These are phyloP conservation scores for Oopsacas minuta DNA, from an alignment of 37 sponge, comb jelly and placozoan species.

Conservation along the genomic window DNA sequence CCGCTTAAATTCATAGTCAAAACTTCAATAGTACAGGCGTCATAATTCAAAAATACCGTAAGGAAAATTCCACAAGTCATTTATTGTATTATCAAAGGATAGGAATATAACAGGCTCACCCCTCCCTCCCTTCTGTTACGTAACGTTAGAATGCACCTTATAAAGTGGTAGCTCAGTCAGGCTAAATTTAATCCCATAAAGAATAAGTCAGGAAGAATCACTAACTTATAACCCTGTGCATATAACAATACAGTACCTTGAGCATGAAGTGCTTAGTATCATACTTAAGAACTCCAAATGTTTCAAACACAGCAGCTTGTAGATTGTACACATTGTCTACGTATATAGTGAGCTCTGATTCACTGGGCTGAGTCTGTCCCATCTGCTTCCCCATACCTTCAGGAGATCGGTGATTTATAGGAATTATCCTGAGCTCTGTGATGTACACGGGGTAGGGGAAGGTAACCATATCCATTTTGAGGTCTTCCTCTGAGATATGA, in stretches of 20 bases:
- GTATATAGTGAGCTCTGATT: not conserved
- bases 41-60: too few species aligned
- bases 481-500: not conserved
- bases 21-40: too few species aligned
- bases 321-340: constrained; percentile 9
- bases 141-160: too few species aligned
- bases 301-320: constrained; percentile 18
- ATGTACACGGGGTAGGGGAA: constrained; percentile 11
- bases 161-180: too few species aligned
- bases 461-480: not conserved
- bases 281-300: not conserved
- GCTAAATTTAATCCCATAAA: too few species aligned
- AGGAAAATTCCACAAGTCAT: too few species aligned
- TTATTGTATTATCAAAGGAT: too few species aligned
- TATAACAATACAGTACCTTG: not conserved
- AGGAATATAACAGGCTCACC: too few species aligned
- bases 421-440: constrained; percentile 11
- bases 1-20: too few species aligned
- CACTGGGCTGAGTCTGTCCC: constrained; percentile 11
- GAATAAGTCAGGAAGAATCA: too few species aligned
- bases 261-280: constrained; percentile 1
- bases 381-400: not conserved
- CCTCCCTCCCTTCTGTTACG: too few species aligned
- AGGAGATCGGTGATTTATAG: not conserved
- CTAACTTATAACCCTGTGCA: too few species aligned